A percentile compares a stretch with the other conserved stretches of the same genome.
Conservation (phyloP, 2,888 invertebrate species). For the Omphaloscelis lunosa region DNA sequence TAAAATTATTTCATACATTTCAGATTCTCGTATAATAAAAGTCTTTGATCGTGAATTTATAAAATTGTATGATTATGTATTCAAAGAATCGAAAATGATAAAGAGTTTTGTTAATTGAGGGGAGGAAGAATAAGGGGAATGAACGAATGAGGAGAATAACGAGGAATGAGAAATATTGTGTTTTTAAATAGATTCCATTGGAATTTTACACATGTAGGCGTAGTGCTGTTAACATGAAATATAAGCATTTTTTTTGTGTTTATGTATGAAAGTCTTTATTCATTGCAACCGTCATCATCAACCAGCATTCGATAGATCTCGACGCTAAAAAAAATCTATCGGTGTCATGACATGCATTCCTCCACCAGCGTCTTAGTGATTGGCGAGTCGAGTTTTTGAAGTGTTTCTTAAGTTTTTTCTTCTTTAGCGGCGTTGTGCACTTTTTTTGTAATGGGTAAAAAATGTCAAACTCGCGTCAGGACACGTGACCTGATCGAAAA, state of each 20-base stretch:
- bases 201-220: not conserved
- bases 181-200: not conserved
- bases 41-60: not conserved
- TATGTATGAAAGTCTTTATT: not conserved
- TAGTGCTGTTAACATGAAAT: not conserved
- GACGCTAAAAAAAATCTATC: not conserved
- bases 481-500: too few species aligned
- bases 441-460: too few species aligned
- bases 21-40: not conserved
- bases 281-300: not conserved
- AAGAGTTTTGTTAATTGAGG: not conserved
- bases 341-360: not conserved
- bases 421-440: too few species aligned
- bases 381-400: too few species aligned
- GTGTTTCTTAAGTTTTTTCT: too few species aligned
- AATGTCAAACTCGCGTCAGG: too few species aligned
- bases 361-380: too few species aligned
- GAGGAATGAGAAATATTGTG: not conserved
- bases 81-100: not conserved
- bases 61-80: not conserved
- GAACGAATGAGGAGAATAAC: too few species aligned
- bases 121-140: not conserved
- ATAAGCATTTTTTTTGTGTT: not conserved
- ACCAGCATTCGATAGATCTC: too few species aligned
- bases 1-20: not conserved